A percentile compares a stretch with the other conserved stretches of the same genome.
phyloP scores from a whole-genome alignment of 2,888 invertebrate species.

The Drosophila emarginata region DNA sequence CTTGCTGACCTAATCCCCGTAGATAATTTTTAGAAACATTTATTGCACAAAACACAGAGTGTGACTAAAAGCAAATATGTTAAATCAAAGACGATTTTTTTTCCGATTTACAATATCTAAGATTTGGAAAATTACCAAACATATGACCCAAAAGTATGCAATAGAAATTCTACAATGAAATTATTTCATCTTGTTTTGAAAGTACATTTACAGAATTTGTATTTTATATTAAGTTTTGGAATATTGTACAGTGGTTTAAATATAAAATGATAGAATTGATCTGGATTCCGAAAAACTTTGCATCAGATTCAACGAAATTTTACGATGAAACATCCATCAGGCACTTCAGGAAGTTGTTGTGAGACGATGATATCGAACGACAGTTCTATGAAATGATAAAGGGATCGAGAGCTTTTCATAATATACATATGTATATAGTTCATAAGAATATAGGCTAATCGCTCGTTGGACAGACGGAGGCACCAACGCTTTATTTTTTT shows the following conservation, averaged over 20 bases:
- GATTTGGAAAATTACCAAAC: no score
- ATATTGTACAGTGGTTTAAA: no score
- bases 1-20: slow-evolving; percentile 25
- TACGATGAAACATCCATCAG: background rate
- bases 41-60: background rate
- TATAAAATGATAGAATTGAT: no score
- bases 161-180: background rate
- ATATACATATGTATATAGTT: no score
- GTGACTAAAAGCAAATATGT: background rate
- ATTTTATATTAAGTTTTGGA: no score
- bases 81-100: background rate
- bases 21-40: slow-evolving; percentile 5
- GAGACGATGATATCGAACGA: background rate
- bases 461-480: slow-evolving; percentile 19
- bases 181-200: no score
- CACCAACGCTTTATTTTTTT: slow-evolving; percentile 34
- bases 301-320: no score
- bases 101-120: no score
- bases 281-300: no score
- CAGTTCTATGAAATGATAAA: slow-evolving; percentile 12
- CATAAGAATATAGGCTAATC: slow-evolving; percentile 52
- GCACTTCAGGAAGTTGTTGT: background rate
- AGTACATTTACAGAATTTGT: no score
- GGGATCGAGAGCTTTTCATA: background rate
- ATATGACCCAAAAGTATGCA: background rate